Conservation (phyloP, 1,140 invertebrate genomes). For the Coelopa frigida region DNA sequence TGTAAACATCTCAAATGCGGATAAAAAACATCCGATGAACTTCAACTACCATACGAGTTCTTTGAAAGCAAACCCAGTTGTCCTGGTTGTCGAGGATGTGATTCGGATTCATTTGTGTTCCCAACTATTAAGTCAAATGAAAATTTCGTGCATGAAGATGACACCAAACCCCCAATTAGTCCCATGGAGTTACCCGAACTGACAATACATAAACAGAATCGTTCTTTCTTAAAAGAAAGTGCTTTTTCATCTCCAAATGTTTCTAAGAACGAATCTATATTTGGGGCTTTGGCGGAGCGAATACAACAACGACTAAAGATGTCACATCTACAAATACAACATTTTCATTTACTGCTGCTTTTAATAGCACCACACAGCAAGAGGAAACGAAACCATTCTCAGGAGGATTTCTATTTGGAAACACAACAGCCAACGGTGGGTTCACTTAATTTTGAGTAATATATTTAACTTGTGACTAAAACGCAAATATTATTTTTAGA, state of each 20-base stretch:
- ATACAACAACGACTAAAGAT: slow-evolving; percentile 2
- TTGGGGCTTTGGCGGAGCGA: slow-evolving; percentile 9
- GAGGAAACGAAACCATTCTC: slow-evolving; percentile 7
- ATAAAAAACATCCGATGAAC: slow-evolving; percentile 20
- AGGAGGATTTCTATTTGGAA: slow-evolving; percentile 20
- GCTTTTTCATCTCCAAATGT: slow-evolving; percentile 12
- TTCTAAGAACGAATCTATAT: slow-evolving; percentile 8
- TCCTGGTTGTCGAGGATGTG: slow-evolving; percentile 70
- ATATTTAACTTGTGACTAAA: no score
- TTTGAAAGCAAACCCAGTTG: slow-evolving; percentile 44
- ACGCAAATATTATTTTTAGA: no score
- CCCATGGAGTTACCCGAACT: slow-evolving; percentile 12
- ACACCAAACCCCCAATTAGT: slow-evolving; percentile 12
- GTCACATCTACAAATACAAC: slow-evolving; percentile 12
- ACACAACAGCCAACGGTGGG: neutral
- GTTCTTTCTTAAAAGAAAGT: slow-evolving; percentile 27
- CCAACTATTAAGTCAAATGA: neutral
- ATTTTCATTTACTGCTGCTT: slow-evolving; percentile 19
- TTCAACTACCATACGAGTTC: slow-evolving; percentile 12
- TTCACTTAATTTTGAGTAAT: no score
- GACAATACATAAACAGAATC: slow-evolving; percentile 12
- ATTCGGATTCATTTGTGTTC: slow-evolving; percentile 42
- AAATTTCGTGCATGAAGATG: slow-evolving; percentile 5
- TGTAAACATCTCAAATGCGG: slow-evolving; percentile 9
- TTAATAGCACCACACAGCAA: slow-evolving; percentile 16